phyloP scores from a whole-genome alignment of 2,888 invertebrate genomes.

The Euzetes globulus region DNA sequence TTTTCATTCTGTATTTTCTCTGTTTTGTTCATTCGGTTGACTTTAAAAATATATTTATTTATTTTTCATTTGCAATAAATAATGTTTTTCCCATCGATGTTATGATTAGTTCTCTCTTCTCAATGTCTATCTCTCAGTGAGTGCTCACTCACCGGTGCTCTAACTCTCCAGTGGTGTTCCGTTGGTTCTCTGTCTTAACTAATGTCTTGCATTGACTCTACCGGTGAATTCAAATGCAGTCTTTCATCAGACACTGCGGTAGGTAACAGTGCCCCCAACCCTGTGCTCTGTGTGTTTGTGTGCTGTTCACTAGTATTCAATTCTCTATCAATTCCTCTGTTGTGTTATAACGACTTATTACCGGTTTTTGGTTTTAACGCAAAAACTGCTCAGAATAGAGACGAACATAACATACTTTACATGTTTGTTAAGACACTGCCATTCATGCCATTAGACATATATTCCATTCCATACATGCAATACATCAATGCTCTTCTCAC shows the following conservation, averaged over 20 bases:
- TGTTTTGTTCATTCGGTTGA: background rate
- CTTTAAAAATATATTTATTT: slow-evolving; percentile 2
- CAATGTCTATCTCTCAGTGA: slow-evolving; percentile 1
- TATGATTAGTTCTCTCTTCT: slow-evolving; percentile 26
- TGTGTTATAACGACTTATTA: slow-evolving; percentile 19
- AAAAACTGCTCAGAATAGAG: background rate
- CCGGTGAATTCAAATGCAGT: no score
- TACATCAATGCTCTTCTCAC: no score
- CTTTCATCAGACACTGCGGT: slow-evolving; percentile 11
- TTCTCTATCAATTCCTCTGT: slow-evolving; percentile 8
- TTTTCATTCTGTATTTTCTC: background rate
- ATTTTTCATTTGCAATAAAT: slow-evolving; percentile 30
- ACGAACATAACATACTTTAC: slow-evolving; percentile 13
- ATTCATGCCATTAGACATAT: background rate
- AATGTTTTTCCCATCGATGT: slow-evolving; percentile 20
- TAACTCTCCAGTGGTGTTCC: background rate
- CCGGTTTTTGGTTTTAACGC: slow-evolving; percentile 3
- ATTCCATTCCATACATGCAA: background rate
- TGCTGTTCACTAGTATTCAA: slow-evolving; percentile 3
- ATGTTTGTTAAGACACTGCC: slow-evolving; percentile 13
- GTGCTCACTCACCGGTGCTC: background rate
- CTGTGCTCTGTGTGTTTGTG: slow-evolving; percentile 5
- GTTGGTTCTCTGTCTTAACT: no score
- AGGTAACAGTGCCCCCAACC: slow-evolving; percentile 24
- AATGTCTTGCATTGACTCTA: no score